phyloP scores from a whole-genome alignment of 1,140 invertebrate genomes.

The Radopholus similis region DNA sequence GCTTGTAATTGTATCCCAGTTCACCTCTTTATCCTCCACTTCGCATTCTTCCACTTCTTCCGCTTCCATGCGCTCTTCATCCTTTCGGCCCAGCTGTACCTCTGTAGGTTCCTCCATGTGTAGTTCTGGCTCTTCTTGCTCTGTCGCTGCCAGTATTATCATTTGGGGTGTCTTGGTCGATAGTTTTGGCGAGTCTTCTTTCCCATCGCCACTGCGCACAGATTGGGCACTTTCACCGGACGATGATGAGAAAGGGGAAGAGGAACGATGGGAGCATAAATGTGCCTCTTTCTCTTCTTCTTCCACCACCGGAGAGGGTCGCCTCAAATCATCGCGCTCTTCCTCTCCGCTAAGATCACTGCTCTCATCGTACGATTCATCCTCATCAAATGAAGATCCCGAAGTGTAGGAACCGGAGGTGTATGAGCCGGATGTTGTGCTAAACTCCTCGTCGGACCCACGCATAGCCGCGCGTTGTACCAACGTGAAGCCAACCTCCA shows the following conservation, averaged over 20 bases:
- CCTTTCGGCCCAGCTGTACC: neutral
- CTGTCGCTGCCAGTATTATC: neutral
- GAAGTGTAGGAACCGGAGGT: neutral
- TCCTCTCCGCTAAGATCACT: slow-evolving; percentile 37
- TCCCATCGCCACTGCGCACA: slow-evolving; percentile 27
- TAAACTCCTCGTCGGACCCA: slow-evolving; percentile 48
- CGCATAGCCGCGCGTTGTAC: slow-evolving; percentile 48
- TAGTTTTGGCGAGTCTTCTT: neutral
- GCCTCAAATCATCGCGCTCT: slow-evolving; percentile 20
- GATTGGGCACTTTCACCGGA: slow-evolving; percentile 35
- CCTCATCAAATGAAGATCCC: slow-evolving; percentile 22
- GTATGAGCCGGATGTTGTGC: slow-evolving; percentile 5
- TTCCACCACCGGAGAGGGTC: no score
- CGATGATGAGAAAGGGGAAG: slow-evolving; percentile 8
- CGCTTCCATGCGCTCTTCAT: slow-evolving; percentile 11
- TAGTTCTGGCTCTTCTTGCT: slow-evolving; percentile 11
- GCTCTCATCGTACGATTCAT: slow-evolving; percentile 22
- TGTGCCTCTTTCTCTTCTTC: slow-evolving; percentile 18
- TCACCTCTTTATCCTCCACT: slow-evolving; percentile 22
- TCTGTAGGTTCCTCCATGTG: neutral
- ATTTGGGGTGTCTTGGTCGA: neutral
- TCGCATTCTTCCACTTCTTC: neutral
- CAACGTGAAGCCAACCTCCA: slow-evolving; percentile 50
- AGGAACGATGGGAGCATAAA: slow-evolving; percentile 5
- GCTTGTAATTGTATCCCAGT: neutral